Evolutionary conservation across 2,888 invertebrate species (phyloP), one percentile per base, ranked within the genome.

Genomic region (Amphipoea lucens): DNA sequence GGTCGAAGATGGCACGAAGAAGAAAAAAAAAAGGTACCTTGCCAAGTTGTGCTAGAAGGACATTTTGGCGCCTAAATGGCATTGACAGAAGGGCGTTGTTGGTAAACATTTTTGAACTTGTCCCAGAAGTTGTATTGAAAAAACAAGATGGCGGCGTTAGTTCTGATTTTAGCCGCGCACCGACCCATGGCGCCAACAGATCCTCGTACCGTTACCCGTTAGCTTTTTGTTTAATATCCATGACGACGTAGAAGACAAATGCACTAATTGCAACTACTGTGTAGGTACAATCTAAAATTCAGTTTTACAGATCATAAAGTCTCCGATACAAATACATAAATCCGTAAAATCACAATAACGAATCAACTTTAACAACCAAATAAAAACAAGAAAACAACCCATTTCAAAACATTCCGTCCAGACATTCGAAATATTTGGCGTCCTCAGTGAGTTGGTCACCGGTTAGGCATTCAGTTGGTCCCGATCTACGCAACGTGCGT

Each of bases 391-490:
- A 29, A 40, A 40, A 29, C 20, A 23, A 14, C 45, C 9, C 14
- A n/a, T 45, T 23, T 65, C n/a, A 57, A 74, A 51, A 81, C 40
- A 40, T 23, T 17, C 42, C 57, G 11, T 12, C 29, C 73, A 40
- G 23, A 65, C 23, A 67, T 51, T 20, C 12, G 1, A 63, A 70
- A 51, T 66, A 29, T 54, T 62, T 54, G n/a, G 29, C 11, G 42
- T 74, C 78, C 74, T 79, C 78, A 42, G 23, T 70, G 67, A 75
- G 57, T 68, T 70, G 45, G 65, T 86, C 82, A 88, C 51, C 36
- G 45, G 23, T 66, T 57, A 88, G 88, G 89, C 82, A 84, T 82
- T 76, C 66, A 65, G 51, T 23, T 36, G 36, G 54, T 51, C 48
- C 36, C 65, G 60, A 66, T 85, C 75, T 74, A 60, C 67, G 66